These are phyloP conservation scores for Callaeas wilsoni DNA, from an alignment of 2,113 vertebrate genomes.

Conservation along the genomic window DNA sequence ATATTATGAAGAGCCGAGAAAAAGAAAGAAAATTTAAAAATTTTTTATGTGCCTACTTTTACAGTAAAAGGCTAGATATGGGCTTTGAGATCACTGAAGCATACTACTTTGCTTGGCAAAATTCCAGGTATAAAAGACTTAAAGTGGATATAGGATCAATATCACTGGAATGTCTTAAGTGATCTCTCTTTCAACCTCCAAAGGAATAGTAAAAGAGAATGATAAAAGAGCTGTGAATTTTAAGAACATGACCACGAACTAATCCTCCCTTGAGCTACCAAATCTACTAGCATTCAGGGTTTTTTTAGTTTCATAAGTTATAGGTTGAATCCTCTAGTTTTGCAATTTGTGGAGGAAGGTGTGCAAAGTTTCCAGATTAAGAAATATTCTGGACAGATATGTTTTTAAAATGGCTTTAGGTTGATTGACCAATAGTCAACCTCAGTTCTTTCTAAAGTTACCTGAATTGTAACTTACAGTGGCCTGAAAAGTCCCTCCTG, in stretches of 20 bases:
- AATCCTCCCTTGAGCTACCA: not conserved
- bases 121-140: not conserved
- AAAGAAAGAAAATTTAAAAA: not conserved
- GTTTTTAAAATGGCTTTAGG: not conserved
- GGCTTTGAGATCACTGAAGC: not conserved
- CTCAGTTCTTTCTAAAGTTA: not conserved
- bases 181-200: not conserved
- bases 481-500: not conserved
- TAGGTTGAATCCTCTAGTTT: not conserved
- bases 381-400: not conserved
- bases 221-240: not conserved
- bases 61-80: not conserved
- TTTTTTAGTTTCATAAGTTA: not conserved
- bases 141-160: not conserved
- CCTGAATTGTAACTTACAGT: not conserved
- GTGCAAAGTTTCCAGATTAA: not conserved
- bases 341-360: not conserved
- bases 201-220: not conserved
- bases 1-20: not conserved
- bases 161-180: not conserved
- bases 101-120: not conserved
- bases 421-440: not conserved
- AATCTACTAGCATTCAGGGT: not conserved
- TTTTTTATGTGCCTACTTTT: not conserved
- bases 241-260: not conserved